phyloP scores from a whole-genome alignment of 2,797 vertebrate genomes.

The Falco concolor region DNA sequence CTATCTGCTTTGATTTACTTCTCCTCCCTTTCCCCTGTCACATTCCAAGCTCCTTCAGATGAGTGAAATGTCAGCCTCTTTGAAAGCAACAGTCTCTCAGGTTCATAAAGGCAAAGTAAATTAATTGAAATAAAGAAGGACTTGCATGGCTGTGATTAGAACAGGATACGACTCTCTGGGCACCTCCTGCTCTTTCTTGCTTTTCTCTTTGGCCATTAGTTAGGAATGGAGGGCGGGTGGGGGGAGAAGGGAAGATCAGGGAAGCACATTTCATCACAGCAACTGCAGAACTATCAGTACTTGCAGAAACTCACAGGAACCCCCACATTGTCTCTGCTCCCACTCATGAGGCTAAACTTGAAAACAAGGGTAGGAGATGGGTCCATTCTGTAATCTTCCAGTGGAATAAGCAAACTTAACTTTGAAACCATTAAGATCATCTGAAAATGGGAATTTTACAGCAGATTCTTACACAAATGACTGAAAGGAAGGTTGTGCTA shows the following conservation, averaged over 20 bases:
- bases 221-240: background rate
- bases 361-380: background rate
- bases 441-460: constrained; percentile 14
- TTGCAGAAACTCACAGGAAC: background rate
- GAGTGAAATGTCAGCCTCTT: constrained; percentile 78
- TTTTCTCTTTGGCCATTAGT: constrained; percentile 43
- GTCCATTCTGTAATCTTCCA: background rate
- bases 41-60: constrained; percentile 81
- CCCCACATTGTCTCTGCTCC: background rate
- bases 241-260: background rate
- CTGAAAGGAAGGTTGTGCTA: constrained; percentile 8
- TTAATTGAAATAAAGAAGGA: constrained; percentile 74
- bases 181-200: constrained; percentile 16
- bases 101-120: constrained; percentile 80
- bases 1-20: constrained; percentile 82
- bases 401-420: background rate
- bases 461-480: constrained; percentile 17
- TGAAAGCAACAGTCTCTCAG: constrained; percentile 73
- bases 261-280: background rate
- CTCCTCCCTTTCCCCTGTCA: constrained; percentile 82
- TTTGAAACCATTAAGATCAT: background rate
- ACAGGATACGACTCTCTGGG: constrained; percentile 49
- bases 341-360: background rate
- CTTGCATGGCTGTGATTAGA: constrained; percentile 65
- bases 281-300: background rate